Percentiles rank a stretch among this genome's conserved stretches.
Conservation (phyloP, 1,140 invertebrate species). For the Capitella teleta region DNA sequence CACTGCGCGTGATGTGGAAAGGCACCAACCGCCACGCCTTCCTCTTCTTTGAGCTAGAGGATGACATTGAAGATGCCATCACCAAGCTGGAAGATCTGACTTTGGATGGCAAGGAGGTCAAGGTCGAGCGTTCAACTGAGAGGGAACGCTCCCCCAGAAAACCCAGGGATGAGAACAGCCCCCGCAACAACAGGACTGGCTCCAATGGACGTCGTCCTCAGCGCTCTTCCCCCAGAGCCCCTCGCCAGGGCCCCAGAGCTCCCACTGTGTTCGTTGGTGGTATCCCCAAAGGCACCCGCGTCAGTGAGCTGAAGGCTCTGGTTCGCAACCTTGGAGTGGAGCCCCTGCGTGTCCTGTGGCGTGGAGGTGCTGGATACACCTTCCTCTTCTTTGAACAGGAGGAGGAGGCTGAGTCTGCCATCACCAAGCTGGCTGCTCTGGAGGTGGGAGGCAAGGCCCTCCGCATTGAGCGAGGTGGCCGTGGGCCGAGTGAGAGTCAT, state of each 20-base stretch:
- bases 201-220: too few species aligned
- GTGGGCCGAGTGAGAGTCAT: too few species aligned
- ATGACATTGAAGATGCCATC: conserved; percentile 22
- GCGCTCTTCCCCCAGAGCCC: too few species aligned
- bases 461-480: too few species aligned
- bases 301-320: conserved; percentile 26
- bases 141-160: too few species aligned
- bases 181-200: too few species aligned
- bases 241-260: too few species aligned
- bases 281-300: conserved; percentile 23
- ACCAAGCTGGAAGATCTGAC: conserved; percentile 19
- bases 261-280: conserved; percentile 25
- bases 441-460: conserved; percentile 22
- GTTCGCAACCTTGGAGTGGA: conserved; percentile 22
- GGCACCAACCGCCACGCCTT: conserved; percentile 27
- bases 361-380: conserved; percentile 24
- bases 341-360: conserved; percentile 29
- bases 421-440: conserved; percentile 19
- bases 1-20: conserved; percentile 28
- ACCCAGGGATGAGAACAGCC: too few species aligned
- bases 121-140: too few species aligned
- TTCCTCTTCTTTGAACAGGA: conserved; percentile 25
- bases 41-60: conserved; percentile 22
- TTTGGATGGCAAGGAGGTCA: conserved; percentile 23
- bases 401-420: conserved; percentile 21